Evolutionary conservation across 2,113 vertebrate genomes (phyloP), one percentile per base, ranked within the genome.

Genomic region (Chloropsis hardwickii): DNA sequence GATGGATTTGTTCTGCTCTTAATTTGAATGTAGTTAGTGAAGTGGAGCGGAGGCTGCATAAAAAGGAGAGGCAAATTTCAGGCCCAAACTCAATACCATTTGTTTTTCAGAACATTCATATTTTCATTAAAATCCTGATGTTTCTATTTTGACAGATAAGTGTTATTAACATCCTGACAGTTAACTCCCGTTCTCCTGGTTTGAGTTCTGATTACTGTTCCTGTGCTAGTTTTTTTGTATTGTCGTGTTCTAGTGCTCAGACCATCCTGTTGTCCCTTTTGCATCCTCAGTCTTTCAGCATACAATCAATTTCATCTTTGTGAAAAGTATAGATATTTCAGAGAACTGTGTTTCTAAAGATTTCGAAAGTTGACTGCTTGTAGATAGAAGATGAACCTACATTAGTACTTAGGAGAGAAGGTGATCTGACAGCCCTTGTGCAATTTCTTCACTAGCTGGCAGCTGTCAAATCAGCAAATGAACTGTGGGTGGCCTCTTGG

Each of bases 401-500:
- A 0, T 53, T 48, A 47, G 20, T 81, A 20, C 20, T 57, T 0
- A 0, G 51, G 33, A 71, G 40, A 67, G 53, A n/a, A 45, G 23
- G 54, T 47, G 45, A 39, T 66, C 14, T 3, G 56, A 39, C 37
- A 42, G 50, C n/a, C 20, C 42, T 45, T 47, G 54, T 45, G 10
- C 66, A 53, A 2, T 79, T 72, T 27, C 44, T 73, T 88, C 76
- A 44, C 51, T 78, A 33, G 47, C 47, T 80, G 74, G 51, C 35
- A 62, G 45, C 44, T 93, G 64, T 66, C 79, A 77, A 58, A 64
- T 88, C 4, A 3, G 37, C 27, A 71, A 2, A 17, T 42, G 33
- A 83, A 39, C 56, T 31, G 67, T 58, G 64, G 74, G 74, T 93
- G 76, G 91, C 58, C 54, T 83, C 45, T 83, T 86, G 86, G 76